A percentile compares a stretch with the other conserved stretches of the same genome.
Evolutionary conservation across 2,113 vertebrate species (phyloP).

Genomic region (Gambusia holbrooki): DNA sequence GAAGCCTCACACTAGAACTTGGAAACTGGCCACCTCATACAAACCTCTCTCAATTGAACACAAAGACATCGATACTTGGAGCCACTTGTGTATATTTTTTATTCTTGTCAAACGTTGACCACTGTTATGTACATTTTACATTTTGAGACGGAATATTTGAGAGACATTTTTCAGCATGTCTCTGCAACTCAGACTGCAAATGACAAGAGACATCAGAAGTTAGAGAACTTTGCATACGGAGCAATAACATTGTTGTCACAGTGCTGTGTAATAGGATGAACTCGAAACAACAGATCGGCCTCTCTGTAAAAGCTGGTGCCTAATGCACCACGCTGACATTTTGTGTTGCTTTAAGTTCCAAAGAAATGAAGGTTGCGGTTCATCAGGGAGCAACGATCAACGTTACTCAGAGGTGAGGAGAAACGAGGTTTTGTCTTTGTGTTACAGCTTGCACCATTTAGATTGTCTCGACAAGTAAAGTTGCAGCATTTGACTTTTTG

Average conservation of each 20-base stretch:
- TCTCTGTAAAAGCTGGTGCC: constrained; percentile 6
- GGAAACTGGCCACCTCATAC: background rate
- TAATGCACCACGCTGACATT: background rate
- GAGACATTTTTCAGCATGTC: background rate
- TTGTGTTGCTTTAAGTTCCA: constrained; percentile 27
- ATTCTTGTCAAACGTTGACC: constrained; percentile 36
- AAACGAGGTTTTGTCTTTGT: background rate
- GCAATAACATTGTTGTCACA: background rate
- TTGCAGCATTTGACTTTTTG: constrained; percentile 32
- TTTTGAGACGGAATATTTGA: constrained; percentile 31
- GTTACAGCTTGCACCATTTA: background rate
- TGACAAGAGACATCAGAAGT: constrained; percentile 3
- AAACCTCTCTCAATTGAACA: background rate
- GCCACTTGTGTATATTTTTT: constrained; percentile 14
- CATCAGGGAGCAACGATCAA: background rate
- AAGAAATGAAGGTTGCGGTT: constrained; percentile 14
- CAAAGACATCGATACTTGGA: background rate
- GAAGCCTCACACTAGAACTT: background rate
- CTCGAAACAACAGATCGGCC: background rate
- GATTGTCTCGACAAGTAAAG: constrained; percentile 6
- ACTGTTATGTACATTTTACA: constrained; percentile 46
- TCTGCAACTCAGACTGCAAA: background rate
- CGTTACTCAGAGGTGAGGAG: background rate
- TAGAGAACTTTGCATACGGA: background rate
- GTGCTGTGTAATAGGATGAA: background rate